Base-by-base conservation (phyloP, 1,140 invertebrate species). In the Heliconius eleuchia region DNA sequence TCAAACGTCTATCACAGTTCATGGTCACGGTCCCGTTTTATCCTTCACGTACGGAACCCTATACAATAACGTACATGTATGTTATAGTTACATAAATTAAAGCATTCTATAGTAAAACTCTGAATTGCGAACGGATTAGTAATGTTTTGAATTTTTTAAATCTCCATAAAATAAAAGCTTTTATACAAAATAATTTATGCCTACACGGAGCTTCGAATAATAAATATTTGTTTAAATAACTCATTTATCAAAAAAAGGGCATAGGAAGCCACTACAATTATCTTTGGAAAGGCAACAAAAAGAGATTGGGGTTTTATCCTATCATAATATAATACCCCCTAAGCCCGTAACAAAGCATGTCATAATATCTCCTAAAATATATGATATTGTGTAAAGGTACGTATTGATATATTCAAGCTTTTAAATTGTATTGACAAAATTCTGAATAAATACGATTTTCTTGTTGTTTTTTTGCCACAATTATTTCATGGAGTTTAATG, bases 261-360 rank as follows among this genome's bases (percentile, higher is more conserved):
- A 80, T 77, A 80, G 50, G 75, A 79, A 77, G 78, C 80, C 80
- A 82, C 80, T 82, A 80, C 73, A 82, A 88, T 87, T 86, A 87
- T 87, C 85, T 87, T 78, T 84, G 85, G 83, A 80, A 86, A 79
- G 80, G 83, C 85, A 86, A 90, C 87, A 88, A 88, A 88, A 90
- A 88, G 85, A 89, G 87, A 89, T 88, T 89, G 85, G 83, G 81
- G 82, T 87, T 87, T 89, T 89, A 90, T 90, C 87, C 87, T 84
- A 82, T 78, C 83, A 80, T 83, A 85, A 85, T 84, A 82, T 79
- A 82, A 79, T 82, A 70, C 78, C 75, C 34, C 50, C 78, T 82
- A 74, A 82, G 77, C 66, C 75, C 73, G 46, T 30, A 75, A 82
- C 81, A 82, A 82, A 80, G 78, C 81, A 74, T 77, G 76, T 73